Percentiles rank a stretch among this genome's conserved stretches.
phyloP scores from a whole-genome alignment of 2,888 invertebrate species.

The Dioctria linearis region DNA sequence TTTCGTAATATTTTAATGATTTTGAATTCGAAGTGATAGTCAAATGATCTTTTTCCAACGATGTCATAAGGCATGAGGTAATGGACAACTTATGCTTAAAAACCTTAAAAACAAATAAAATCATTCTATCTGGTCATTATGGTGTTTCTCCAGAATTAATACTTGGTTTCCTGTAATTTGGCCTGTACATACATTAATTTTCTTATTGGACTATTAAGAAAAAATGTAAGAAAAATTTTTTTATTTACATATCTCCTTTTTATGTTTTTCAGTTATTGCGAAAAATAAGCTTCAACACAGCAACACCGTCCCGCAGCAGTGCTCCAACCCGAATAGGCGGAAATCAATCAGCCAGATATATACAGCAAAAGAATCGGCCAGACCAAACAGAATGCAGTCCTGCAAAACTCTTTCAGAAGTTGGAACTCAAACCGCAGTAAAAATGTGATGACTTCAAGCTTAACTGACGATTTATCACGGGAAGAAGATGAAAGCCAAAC shows the following conservation, averaged over 20 bases:
- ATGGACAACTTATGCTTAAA: too few species aligned
- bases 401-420: slow-evolving; percentile 43
- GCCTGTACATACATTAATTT: too few species aligned
- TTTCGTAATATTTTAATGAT: too few species aligned
- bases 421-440: slow-evolving; percentile 41
- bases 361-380: slow-evolving; percentile 49
- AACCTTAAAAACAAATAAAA: too few species aligned
- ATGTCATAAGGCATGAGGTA: too few species aligned
- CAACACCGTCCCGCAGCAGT: slow-evolving; percentile 11
- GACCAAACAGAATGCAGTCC: slow-evolving; percentile 43
- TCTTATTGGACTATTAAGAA: too few species aligned
- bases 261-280: slow-evolving; percentile 55
- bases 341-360: slow-evolving; percentile 47
- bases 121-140: too few species aligned
- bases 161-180: too few species aligned
- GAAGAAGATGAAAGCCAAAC: slow-evolving; percentile 55
- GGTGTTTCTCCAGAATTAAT: too few species aligned
- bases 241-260: neutral
- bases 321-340: slow-evolving; percentile 47
- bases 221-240: neutral
- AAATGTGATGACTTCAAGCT: slow-evolving; percentile 32
- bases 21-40: too few species aligned
- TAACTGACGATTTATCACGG: slow-evolving; percentile 30
- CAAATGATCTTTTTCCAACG: too few species aligned
- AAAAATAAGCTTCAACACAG: slow-evolving; percentile 55